Evolutionary conservation across 2,797 vertebrate species (phyloP).

Genomic region (Anabas testudineus): DNA sequence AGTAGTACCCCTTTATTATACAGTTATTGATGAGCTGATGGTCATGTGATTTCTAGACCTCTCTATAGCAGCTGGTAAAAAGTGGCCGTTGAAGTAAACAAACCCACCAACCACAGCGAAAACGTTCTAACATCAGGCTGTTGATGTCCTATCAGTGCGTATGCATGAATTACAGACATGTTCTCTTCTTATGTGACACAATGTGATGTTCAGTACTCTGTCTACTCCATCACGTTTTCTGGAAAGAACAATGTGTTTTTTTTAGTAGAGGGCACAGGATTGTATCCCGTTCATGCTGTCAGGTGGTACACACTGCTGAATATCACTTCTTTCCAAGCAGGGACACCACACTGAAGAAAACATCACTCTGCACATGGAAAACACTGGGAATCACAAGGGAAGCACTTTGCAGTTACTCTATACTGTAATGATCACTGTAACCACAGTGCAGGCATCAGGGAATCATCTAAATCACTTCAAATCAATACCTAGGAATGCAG

Average conservation of each 20-base stretch:
- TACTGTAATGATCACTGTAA: slow-evolving; percentile 59
- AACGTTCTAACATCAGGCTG: slow-evolving; percentile 43
- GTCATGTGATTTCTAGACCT: slow-evolving; percentile 51
- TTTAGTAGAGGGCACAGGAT: slow-evolving; percentile 18
- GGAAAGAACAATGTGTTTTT: slow-evolving; percentile 23
- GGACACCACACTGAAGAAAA: slow-evolving; percentile 28
- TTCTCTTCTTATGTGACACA: slow-evolving; percentile 3
- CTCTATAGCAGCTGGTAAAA: slow-evolving; percentile 29
- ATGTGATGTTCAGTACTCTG: slow-evolving; percentile 10
- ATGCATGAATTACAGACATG: not conserved
- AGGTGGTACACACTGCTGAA: slow-evolving; percentile 23
- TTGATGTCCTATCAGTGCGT: slow-evolving; percentile 10
- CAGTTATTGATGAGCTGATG: slow-evolving; percentile 46
- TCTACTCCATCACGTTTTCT: slow-evolving; percentile 7
- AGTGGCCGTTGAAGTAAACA: slow-evolving; percentile 43
- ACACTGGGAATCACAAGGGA: slow-evolving; percentile 48
- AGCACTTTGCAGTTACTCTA: slow-evolving; percentile 61
- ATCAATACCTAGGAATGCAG: slow-evolving; percentile 29
- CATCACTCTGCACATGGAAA: slow-evolving; percentile 44
- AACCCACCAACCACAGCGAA: slow-evolving; percentile 16
- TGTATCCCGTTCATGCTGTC: slow-evolving; percentile 12
- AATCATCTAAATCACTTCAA: slow-evolving; percentile 62
- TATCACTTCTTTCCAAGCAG: slow-evolving; percentile 16
- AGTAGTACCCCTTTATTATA: slow-evolving; percentile 46
- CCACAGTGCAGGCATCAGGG: slow-evolving; percentile 66